These are phyloP conservation scores for Macrosoma leucophasiata DNA, from an alignment of 2,888 invertebrate genomes.

Conservation along the genomic window DNA sequence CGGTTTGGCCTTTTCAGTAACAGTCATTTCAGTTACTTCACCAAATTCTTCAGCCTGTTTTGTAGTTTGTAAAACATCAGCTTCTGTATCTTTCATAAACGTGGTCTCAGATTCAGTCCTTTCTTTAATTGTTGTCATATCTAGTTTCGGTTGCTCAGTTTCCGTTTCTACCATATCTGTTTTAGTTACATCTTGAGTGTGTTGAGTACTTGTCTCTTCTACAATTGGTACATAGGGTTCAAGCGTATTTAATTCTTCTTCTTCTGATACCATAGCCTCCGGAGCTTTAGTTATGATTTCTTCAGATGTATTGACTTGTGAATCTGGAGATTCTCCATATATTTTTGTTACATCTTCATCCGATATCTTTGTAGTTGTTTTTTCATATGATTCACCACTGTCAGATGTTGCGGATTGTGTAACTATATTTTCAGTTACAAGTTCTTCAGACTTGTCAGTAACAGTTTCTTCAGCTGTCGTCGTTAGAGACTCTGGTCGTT, in stretches of 20 bases:
- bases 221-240: too few relatives aligned
- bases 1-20: neutral
- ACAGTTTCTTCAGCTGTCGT: neutral
- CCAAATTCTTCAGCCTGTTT: constrained; percentile 7
- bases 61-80: too few relatives aligned
- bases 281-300: constrained; percentile 7
- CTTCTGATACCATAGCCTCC: neutral
- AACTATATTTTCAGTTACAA: constrained; percentile 10
- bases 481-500: constrained; percentile 3
- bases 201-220: too few relatives aligned
- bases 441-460: constrained; percentile 5
- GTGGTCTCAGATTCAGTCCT: too few relatives aligned
- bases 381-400: constrained; percentile 7
- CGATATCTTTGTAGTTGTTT: neutral
- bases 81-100: too few relatives aligned
- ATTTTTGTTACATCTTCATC: constrained; percentile 9
- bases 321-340: neutral
- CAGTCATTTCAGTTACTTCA: constrained; percentile 1
- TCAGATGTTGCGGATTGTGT: constrained; percentile 14
- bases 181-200: too few relatives aligned
- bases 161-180: too few relatives aligned
- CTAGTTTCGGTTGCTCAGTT: too few relatives aligned
- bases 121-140: too few relatives aligned
- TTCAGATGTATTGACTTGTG: neutral
- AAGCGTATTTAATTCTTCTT: constrained; percentile 1